Base-by-base conservation (phyloP, 2,888 invertebrate species). In the Eristalinus aeneus region DNA sequence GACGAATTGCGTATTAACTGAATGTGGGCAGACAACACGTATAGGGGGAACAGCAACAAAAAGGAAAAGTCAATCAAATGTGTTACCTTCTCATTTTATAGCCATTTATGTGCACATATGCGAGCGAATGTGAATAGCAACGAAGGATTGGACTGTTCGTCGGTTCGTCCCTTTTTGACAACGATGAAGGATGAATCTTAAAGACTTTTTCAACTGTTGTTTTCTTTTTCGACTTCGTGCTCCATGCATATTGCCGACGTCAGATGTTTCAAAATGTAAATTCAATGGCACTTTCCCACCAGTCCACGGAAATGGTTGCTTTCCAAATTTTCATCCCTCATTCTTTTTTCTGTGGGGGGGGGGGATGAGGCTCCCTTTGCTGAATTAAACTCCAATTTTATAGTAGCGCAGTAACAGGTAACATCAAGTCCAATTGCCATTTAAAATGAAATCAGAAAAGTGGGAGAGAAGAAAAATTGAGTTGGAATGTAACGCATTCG, bases 211-310 rank as follows among this genome's bases (percentile, higher is more conserved):
- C 86, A 78, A 78, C 76, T 82, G 76, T 68, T 79, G 56, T 68
- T 74, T 23, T 60, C 27, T 27, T 68, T 68, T 16, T 64, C 56
- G 81, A 73, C 64, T 82, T 86, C 65, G 69, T 77, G 67, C 69
- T 34, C 39, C 39, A 76, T 72, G 72, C 73, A 78, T 68, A 74
- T 61, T 82, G 82, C 82, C 82, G 73, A 77, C 77, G 65, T 69
- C 86, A 86, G 86, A 82, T 86, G 86, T 82, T 86, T 74, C 46
- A 31, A 69, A 82, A 82, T 86, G 82, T 82, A 86, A 86, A 86
- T 86, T 86, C 77, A 73, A 78, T 69, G 65, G 31, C 77, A 77
- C 64, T 73, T 86, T 86, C 82, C 82, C 82, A 85, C 72, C 67
- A 63, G 16, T 34, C 39, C 63, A 36, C 23, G 39, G 16, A 39